Conservation (phyloP, 2,113 vertebrate species). For the Puffinus mauretanicus region DNA sequence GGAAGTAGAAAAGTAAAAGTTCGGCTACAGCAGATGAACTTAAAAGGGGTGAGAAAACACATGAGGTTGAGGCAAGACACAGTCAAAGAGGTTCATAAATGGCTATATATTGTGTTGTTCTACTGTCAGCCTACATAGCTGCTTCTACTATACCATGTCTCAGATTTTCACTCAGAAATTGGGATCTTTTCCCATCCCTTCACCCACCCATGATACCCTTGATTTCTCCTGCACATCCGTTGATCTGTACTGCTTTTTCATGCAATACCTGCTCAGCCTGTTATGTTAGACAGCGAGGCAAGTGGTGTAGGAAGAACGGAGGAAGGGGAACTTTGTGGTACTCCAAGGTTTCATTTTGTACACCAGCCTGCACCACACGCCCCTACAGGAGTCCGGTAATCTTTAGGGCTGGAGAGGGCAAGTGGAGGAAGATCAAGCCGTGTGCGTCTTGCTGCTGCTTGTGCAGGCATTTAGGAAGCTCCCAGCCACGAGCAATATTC, state of each 20-base stretch:
- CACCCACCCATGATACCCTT: too few relatives aligned
- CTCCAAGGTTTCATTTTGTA: not conserved
- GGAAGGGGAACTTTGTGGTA: not conserved
- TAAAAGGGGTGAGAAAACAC: not conserved
- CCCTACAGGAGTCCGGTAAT: not conserved
- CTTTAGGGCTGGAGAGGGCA: not conserved
- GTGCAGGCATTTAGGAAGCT: not conserved
- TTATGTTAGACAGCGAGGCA: accelerated
- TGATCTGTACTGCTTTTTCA: not conserved
- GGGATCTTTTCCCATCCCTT: not conserved
- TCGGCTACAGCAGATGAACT: not conserved
- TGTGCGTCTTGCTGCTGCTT: not conserved
- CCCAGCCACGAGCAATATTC: not conserved
- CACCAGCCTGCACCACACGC: not conserved
- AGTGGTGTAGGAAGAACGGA: not conserved
- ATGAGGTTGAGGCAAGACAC: not conserved
- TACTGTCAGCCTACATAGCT: not conserved
- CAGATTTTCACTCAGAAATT: not conserved
- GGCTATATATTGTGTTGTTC: not conserved
- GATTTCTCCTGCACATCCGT: not conserved
- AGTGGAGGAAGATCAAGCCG: accelerated
- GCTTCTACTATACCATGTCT: not conserved
- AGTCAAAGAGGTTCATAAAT: not conserved
- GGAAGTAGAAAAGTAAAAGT: not conserved
- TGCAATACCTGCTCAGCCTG: not conserved